Percentiles rank a stretch among this genome's conserved stretches.
phyloP scores from a whole-genome alignment of 2,888 invertebrate genomes.

The Phaedon cochleariae region DNA sequence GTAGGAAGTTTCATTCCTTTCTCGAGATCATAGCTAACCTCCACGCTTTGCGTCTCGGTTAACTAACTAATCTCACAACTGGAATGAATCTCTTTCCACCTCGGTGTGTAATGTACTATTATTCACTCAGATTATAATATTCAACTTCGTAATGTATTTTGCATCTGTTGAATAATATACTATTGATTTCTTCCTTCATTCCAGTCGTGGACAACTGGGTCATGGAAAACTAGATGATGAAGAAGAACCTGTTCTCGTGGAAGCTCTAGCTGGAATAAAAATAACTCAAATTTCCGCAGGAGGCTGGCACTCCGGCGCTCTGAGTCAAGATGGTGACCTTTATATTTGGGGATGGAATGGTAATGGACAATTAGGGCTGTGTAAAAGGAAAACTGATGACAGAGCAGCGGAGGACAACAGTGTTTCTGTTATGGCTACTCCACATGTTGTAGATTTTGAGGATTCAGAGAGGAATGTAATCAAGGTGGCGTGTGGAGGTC shows the following conservation, averaged over 20 bases:
- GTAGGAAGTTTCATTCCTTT: no score
- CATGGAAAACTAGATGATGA: constrained; percentile 74
- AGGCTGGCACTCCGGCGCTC: constrained; percentile 86
- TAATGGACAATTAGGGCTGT: constrained; percentile 82
- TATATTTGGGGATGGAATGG: constrained; percentile 95
- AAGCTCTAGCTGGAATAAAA: constrained; percentile 79
- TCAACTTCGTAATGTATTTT: no score
- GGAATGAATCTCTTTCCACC: no score
- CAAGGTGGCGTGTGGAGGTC: constrained; percentile 76
- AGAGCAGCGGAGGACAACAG: constrained; percentile 54
- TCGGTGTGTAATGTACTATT: no score
- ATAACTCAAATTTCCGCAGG: constrained; percentile 78
- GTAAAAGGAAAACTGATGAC: background rate
- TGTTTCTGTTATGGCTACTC: constrained; percentile 62
- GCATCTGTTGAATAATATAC: no score
- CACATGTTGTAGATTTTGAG: constrained; percentile 64
- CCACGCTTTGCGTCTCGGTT: no score
- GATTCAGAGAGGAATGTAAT: constrained; percentile 56
- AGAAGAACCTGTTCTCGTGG: constrained; percentile 71
- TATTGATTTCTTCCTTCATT: constrained; percentile 31
- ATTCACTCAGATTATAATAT: no score
- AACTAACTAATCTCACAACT: no score
- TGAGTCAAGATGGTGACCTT: constrained; percentile 82
- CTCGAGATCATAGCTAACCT: no score
- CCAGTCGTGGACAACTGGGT: constrained; percentile 87